Evolutionary conservation across 92 coral and sea anemone species (phyloP).

Genomic region (Diadumene lineata): DNA sequence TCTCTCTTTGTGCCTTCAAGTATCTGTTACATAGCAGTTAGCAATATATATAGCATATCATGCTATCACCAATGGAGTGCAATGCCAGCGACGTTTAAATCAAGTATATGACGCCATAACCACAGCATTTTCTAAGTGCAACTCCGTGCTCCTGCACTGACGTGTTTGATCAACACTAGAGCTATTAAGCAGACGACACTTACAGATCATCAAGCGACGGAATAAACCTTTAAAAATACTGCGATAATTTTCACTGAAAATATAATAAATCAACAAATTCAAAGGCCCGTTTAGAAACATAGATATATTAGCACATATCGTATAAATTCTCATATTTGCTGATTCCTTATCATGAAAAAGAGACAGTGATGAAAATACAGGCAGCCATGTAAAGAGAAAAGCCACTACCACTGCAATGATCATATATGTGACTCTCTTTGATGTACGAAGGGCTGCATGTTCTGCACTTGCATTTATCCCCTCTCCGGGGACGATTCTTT

Average conservation of each 20-base stretch:
- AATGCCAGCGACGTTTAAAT: not conserved
- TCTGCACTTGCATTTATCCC: not conserved
- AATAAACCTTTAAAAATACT: not conserved
- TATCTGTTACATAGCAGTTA: no score
- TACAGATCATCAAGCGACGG: not conserved
- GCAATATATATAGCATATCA: no score
- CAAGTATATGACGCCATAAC: not conserved
- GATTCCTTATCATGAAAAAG: no score
- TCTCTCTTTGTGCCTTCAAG: no score
- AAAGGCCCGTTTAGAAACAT: not conserved
- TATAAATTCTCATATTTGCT: not conserved
- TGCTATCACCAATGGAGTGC: no score
- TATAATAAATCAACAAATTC: not conserved
- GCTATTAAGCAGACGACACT: no score
- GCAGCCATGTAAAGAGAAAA: constrained; percentile 18
- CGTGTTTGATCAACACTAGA: not conserved
- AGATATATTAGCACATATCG: no score
- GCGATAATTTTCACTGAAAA: constrained; percentile 1
- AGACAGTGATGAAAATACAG: not conserved
- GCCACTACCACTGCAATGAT: constrained; percentile 6
- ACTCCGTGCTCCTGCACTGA: not conserved
- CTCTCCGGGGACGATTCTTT: constrained; percentile 31
- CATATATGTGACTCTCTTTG: constrained; percentile 26
- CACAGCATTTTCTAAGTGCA: not conserved
- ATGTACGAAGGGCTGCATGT: constrained; percentile 13